These are phyloP conservation scores for Choreutis nemorana DNA, from an alignment of 2,888 invertebrate genomes.

Conservation along the genomic window DNA sequence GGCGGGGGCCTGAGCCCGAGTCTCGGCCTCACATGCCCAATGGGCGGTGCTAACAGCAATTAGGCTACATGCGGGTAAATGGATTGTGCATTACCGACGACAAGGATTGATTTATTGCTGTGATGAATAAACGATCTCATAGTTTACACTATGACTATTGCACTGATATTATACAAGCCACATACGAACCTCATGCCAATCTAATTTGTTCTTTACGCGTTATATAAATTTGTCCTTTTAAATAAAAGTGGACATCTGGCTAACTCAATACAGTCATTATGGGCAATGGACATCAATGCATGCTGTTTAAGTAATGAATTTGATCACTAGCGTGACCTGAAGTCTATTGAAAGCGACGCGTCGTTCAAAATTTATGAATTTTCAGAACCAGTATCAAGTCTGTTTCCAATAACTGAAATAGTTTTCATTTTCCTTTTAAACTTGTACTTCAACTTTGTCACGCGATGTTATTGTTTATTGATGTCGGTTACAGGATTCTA, in stretches of 20 bases:
- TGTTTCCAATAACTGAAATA: conserved; percentile 23
- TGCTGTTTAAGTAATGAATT: conserved; percentile 27
- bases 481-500: too few relatives aligned
- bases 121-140: conserved; percentile 4
- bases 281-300: conserved; percentile 25
- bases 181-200: too few relatives aligned
- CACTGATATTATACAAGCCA: too few relatives aligned
- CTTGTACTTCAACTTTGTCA: conserved; percentile 27
- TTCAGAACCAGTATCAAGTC: conserved; percentile 23
- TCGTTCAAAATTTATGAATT: conserved; percentile 33
- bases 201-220: too few relatives aligned
- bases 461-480: conserved; percentile 32
- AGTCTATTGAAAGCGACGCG: conserved; percentile 27
- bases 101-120: conserved; percentile 59
- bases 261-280: conserved; percentile 46
- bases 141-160: too few relatives aligned
- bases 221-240: too few relatives aligned
- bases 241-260: too few relatives aligned
- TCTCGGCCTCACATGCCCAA: conserved; percentile 43
- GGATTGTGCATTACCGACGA: conserved; percentile 61
- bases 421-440: conserved; percentile 4
- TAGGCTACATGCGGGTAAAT: conserved; percentile 58
- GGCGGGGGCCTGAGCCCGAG: neutral
- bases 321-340: conserved; percentile 34
- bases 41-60: conserved; percentile 63